Evolutionary conservation across 2,888 invertebrate species (phyloP), one percentile per base, ranked within the genome.

Genomic region (Frankliniella intonsa): DNA sequence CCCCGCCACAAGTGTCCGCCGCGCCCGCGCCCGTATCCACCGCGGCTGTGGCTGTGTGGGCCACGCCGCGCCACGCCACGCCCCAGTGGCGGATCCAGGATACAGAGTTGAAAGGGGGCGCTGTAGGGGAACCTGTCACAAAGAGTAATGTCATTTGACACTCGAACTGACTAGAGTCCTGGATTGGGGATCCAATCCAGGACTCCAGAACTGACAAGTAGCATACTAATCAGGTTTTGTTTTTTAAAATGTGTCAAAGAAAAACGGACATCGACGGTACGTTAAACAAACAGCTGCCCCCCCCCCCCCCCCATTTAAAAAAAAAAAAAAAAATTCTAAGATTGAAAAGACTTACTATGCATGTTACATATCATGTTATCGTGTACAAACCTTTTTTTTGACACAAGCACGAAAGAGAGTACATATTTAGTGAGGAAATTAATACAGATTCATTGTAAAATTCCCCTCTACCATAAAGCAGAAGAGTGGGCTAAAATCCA

Each of bases 371-470:
- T 62, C 25, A 25, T 7, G 62, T 62, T 65, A 50, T 14, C 10
- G 8, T 49, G 51, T 81, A 82, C 2, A 85, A 89, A 89, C 89
- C 87, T 85, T 89, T 89, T n/a, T n/a, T n/a, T n/a, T n/a, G n/a
- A n/a, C n/a, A n/a, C n/a, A n/a, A n/a, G n/a, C n/a, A n/a, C n/a
- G n/a, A n/a, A n/a, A n/a, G n/a, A n/a, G 84, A 90, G 90, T 82
- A 88, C 87, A 12, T 89, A 89, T 83, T 88, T 88, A 83, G 87
- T 90, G 85, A 92, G 92, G 85, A 92, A 91, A 82, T 90, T 86
- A 91, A 89, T 0, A 92, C 92, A 80, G 90, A 88, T 7, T 89
- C 87, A 55, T 89, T 87, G 85, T 89, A 90, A 86, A 92, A 92
- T 82, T 89, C 87, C 14, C 91, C 90, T 84, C n/a, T 89, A 87